Evolutionary conservation across 2,888 invertebrate genomes (phyloP), one percentile per base, ranked within the genome.

Genomic region (Pyrochroa serraticornis): DNA sequence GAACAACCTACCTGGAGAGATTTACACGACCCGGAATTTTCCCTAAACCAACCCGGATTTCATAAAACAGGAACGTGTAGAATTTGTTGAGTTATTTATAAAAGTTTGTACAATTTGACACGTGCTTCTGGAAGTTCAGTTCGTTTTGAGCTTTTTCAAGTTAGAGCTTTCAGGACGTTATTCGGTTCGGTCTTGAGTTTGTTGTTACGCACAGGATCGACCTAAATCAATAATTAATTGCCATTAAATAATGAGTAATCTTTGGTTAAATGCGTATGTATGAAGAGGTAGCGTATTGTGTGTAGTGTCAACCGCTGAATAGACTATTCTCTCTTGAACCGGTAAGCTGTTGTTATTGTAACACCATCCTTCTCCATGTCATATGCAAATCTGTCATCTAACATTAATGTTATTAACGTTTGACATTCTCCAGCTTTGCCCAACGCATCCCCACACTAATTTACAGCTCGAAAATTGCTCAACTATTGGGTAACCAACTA

Each of bases 341-440:
- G 41, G 42, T 42, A 42, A 42, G 10, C 42, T 34, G 42, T 50
- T 42, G 34, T 42, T 50, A 50, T 50, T 48, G 48, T 48, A 48
- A 48, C 48, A 41, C 34, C 36, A 38, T 60, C 60, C 53, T 57
- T 57, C 45, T 60, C 45, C 49, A 48, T 57, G 60, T 60, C 52
- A 60, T 57, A 60, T 60, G 60, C 57, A 60, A 60, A 60, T 60
- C 55, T 57, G 53, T 60, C 57, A 60, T 53, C 57, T 53, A 52
- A 60, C 57, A 60, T 57, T 57, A 60, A 60, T 58, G 50, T 57
- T 60, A 60, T 60, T 60, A 60, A 57, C 60, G 57, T 60, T 58
- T 57, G 57, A 60, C 60, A 57, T 60, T 58, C 42, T 48, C 49
- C 56, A 38, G 60, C 42, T 56, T 52, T 43, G 42, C 34, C 41